Evolutionary conservation across 2,797 vertebrate genomes (phyloP), one percentile per base, ranked within the genome.

Genomic region (Cyclura pinguis): DNA sequence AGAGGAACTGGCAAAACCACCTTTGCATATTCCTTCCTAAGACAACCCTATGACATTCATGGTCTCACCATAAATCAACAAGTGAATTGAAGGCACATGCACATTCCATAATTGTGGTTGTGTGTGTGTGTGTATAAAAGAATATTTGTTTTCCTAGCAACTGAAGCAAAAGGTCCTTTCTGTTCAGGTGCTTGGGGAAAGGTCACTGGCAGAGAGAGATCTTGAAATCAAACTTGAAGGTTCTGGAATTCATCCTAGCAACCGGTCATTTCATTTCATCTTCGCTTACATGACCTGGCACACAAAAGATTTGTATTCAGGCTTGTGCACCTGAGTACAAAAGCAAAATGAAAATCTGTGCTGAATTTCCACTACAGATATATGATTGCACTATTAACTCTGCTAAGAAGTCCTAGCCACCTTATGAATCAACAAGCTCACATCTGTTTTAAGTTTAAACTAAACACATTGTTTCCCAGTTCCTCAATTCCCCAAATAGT

Each of bases 381-480:
- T 24, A 52, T 72, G 38, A n/a, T 35, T 38, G n/a, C n/a, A 81
- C 27, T 88, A 14, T 24, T 27, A 76, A 14, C 47, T 78, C 42
- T 22, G 32, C 29, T 27, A 32, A 72, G 32, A 72, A 81, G 32
- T 38, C 64, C n/a, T 72, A 42, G 4, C 87, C 64, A 38, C 50
- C 32, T 72, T 57, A 81, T 55, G 64, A 80, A 88, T 55, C 72
- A 88, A 29, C 87, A 81, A 38, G 1, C 77, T 50, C 50, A 72
- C 87, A 88, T 88, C 78, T 88, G 87, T 57, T 88, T 88, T 81
- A n/a, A 81, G 50, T 81, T 81, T 57, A 27, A 24, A 55, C 78
- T n/a, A 80, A n/a, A 80, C 20, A 80, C 69, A 81, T 57, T 81
- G 50, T 81, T 88, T 88, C 35, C 10, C 27, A 76, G 85, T 27